Conservation (phyloP, 2,797 vertebrate species). For the Tolypeutes matacus region DNA sequence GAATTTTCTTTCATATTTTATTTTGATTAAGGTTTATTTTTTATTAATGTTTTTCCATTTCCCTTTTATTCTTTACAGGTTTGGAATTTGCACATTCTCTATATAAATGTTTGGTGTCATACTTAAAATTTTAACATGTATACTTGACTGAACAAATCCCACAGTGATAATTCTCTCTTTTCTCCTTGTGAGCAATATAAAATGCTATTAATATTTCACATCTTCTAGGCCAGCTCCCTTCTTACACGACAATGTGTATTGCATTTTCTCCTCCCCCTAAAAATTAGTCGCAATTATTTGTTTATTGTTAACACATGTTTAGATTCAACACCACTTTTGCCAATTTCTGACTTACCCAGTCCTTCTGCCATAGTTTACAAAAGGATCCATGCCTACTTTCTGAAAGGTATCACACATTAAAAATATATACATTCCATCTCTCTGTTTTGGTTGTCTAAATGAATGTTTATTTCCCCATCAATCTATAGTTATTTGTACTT, state of each 20-base stretch:
- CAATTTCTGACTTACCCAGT: background rate
- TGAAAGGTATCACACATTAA: background rate
- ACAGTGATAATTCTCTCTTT: background rate
- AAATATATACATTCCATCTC: background rate
- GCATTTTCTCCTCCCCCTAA: background rate
- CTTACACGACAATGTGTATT: too few relatives aligned
- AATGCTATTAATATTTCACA: background rate
- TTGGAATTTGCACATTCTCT: background rate
- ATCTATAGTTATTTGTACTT: background rate
- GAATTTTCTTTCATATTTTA: background rate
- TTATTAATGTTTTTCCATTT: background rate
- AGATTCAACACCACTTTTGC: background rate
- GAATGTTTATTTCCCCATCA: background rate
- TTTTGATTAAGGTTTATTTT: background rate
- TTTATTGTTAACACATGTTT: background rate
- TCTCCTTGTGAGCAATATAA: background rate
- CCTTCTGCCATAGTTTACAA: background rate
- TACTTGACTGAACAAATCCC: background rate
- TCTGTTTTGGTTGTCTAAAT: background rate
- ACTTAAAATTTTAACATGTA: background rate
- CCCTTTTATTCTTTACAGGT: background rate
- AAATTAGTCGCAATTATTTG: background rate
- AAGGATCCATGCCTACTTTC: background rate
- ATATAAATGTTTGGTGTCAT: background rate
- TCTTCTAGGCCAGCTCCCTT: background rate